Base-by-base conservation (phyloP, 2,113 vertebrate genomes). In the Sigmodon hispidus region DNA sequence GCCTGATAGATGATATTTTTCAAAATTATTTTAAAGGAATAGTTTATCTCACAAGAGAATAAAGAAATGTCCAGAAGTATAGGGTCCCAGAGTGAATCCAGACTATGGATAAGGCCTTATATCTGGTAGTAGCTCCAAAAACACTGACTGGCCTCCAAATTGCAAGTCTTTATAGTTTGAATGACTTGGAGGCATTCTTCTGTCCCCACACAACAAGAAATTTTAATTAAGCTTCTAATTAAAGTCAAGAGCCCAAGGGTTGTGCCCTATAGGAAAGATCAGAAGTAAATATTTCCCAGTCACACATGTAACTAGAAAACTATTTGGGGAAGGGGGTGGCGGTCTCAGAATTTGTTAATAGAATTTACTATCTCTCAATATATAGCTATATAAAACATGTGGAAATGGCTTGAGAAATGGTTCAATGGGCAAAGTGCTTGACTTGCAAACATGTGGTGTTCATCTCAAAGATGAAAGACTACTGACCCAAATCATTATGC, bases 1-100 rank as follows among this genome's bases (percentile, higher is more conserved):
- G 75, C 50, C 63, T 92, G 19, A 65, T 67, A 65, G 75, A 92
- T 16, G 15, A 52, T 70, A 17, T 76, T 89, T 75, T 80, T 48
- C 55, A 7, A 65, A 92, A 65, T 75, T 59, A 93, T 84, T 96
- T 96, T 90, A 59, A 95, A 88, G 79, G 80, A 67, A 88, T 34
- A 90, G 43, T 36, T 95, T 76, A 94, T 52, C 57, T 92, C 80
- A 81, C 50, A 67, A 57, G 57, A 88, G 85, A 12, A 59, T 92
- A 86, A 45, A 45, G 93, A 87, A 75, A 3, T 50, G 48, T 80
- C 90, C 36, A 76, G 65, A 94, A 85, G 52, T 29, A 24, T 88
- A 80, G 72, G 31, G 65, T 45, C 43, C 63, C n/a, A 65, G 29
- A 22, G 67, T 63, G 34, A 57, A 85, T 77, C 21, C 72, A n/a